phyloP scores from a whole-genome alignment of 2,888 invertebrate species.

The Abscondita cerata region DNA sequence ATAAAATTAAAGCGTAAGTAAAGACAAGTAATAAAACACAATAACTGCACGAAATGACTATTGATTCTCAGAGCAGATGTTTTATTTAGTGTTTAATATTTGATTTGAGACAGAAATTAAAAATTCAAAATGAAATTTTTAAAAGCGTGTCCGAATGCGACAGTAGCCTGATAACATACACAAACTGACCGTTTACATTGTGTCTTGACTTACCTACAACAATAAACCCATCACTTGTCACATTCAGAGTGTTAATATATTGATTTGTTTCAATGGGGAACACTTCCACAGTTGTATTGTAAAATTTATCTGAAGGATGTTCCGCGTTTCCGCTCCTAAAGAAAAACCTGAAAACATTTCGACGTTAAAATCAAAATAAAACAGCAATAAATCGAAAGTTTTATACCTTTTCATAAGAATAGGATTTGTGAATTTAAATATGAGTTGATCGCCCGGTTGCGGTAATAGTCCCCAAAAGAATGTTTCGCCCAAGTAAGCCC shows the following conservation, averaged over 20 bases:
- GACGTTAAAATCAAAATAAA: not conserved
- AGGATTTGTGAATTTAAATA: constrained; percentile 81
- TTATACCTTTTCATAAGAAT: constrained; percentile 71
- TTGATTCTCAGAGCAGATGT: too few species aligned
- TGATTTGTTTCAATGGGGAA: constrained; percentile 62
- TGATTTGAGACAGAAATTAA: too few species aligned
- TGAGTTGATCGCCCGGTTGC: constrained; percentile 79
- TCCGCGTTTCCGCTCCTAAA: constrained; percentile 90
- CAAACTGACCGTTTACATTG: too few species aligned
- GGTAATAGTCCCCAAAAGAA: constrained; percentile 94
- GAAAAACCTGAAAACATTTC: constrained; percentile 67
- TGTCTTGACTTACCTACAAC: constrained; percentile 66
- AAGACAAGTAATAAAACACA: too few species aligned
- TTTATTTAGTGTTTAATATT: too few species aligned
- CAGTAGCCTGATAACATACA: too few species aligned
- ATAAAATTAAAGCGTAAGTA: too few species aligned
- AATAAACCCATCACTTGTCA: constrained; percentile 72
- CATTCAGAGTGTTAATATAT: constrained; percentile 63
- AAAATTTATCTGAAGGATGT: constrained; percentile 87
- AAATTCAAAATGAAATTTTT: too few species aligned
- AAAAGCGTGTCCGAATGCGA: too few species aligned
- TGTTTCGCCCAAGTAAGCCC: constrained; percentile 85
- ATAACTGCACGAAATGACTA: too few species aligned
- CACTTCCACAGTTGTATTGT: constrained; percentile 86
- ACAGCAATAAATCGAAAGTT: not conserved